These are phyloP conservation scores for Taxidea taxus DNA, from an alignment of 2,113 vertebrate genomes.

Conservation along the genomic window DNA sequence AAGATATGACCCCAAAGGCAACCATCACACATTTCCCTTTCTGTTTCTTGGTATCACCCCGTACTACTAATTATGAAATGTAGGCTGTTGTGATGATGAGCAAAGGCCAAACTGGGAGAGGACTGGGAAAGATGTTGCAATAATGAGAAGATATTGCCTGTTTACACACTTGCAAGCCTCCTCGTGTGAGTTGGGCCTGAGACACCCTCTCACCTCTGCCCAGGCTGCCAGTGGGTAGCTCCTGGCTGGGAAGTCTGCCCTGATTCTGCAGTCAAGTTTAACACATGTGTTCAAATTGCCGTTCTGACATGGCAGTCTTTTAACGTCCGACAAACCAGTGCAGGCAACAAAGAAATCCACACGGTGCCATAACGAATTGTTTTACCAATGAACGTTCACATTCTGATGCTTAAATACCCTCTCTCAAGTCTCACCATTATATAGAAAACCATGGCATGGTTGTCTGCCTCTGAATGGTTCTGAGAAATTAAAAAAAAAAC, in stretches of 20 bases:
- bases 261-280: background rate
- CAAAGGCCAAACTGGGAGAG: background rate
- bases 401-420: background rate
- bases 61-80: background rate
- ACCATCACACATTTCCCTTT: background rate
- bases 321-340: background rate
- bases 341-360: background rate
- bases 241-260: background rate
- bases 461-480: background rate
- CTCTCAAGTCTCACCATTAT: background rate
- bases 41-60: background rate
- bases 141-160: background rate
- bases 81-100: background rate
- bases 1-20: background rate
- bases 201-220: background rate
- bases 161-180: background rate
- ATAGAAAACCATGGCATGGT: background rate
- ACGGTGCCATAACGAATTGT: background rate
- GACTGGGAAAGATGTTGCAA: background rate
- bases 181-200: background rate
- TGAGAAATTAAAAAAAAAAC: background rate
- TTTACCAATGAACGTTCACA: background rate
- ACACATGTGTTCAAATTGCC: background rate
- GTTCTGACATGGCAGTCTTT: background rate
- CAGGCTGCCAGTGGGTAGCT: background rate